phyloP scores from a whole-genome alignment of 2,888 invertebrate species.

The Mythimna lalbum region DNA sequence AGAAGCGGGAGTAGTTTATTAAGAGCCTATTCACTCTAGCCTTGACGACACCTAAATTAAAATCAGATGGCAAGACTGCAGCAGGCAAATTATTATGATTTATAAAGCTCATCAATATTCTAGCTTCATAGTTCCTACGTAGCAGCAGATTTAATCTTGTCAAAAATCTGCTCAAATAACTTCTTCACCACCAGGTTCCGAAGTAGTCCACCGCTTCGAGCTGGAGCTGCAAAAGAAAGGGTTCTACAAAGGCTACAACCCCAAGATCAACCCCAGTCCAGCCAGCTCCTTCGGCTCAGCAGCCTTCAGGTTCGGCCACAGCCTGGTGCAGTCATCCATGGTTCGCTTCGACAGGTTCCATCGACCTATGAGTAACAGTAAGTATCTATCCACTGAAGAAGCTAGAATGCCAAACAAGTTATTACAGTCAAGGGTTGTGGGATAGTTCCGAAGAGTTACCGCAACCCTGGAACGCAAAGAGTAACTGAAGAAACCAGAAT shows the following conservation, averaged over 20 bases:
- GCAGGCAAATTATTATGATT: no score
- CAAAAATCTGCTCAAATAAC: slow-evolving; percentile 17
- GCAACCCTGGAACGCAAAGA: no score
- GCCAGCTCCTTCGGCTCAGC: slow-evolving; percentile 95
- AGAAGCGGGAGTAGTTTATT: no score
- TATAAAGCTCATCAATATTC: no score
- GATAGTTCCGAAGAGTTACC: no score
- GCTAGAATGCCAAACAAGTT: no score
- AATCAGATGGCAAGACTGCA: no score
- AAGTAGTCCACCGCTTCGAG: slow-evolving; percentile 94
- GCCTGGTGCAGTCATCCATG: slow-evolving; percentile 95
- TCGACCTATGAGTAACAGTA: slow-evolving; percentile 93
- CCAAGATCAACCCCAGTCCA: slow-evolving; percentile 93
- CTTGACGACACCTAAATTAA: no score
- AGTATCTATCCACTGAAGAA: slow-evolving; percentile 74
- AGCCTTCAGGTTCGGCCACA: slow-evolving; percentile 96
- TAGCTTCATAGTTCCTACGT: no score
- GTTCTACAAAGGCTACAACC: slow-evolving; percentile 93
- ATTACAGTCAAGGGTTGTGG: no score
- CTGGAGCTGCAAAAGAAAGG: slow-evolving; percentile 92
- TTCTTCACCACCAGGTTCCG: slow-evolving; percentile 88
- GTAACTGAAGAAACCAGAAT: no score
- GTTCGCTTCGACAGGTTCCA: slow-evolving; percentile 93
- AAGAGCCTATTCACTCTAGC: no score
- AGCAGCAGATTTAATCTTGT: background rate